Percentiles rank a stretch among this genome's conserved stretches.
These are phyloP conservation scores for Charina bottae DNA, from an alignment of 2,113 vertebrate genomes.

Conservation along the genomic window DNA sequence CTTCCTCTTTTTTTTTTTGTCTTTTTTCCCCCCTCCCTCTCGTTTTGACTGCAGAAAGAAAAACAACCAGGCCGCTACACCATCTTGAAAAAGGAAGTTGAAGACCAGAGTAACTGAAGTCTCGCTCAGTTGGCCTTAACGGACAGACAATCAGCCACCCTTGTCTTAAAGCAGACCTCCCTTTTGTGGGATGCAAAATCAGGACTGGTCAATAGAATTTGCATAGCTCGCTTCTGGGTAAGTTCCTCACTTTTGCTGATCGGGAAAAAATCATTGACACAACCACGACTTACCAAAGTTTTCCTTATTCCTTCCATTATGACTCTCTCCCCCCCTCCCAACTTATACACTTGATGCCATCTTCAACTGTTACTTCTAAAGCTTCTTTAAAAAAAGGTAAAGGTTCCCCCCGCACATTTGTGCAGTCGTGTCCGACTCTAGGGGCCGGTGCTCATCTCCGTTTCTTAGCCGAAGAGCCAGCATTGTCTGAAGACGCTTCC, in stretches of 20 bases:
- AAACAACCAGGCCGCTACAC: not conserved
- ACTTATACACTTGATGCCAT: no score
- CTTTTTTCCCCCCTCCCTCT: not conserved
- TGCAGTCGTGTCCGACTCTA: no score
- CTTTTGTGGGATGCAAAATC: not conserved
- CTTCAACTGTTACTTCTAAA: not conserved
- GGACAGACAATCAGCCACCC: not conserved
- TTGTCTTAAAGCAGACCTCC: not conserved
- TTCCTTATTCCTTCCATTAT: not conserved
- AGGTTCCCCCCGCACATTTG: no score
- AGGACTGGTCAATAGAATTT: not conserved
- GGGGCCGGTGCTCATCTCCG: no score
- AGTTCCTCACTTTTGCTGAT: not conserved
- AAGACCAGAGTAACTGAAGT: not conserved
- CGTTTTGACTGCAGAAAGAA: not conserved
- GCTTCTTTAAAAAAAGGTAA: no score
- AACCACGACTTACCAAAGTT: not conserved
- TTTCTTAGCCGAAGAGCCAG: no score
- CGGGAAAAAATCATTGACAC: not conserved
- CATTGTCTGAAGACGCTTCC: no score
- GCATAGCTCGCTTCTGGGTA: not conserved
- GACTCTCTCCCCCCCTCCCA: not conserved
- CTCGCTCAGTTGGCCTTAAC: not conserved
- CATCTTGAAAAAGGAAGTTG: not conserved
- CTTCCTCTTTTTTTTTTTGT: conserved; percentile 22